Percentiles rank a stretch among this genome's conserved stretches.
Evolutionary conservation across 2,113 vertebrate species (phyloP).

Genomic region (Grus americana): DNA sequence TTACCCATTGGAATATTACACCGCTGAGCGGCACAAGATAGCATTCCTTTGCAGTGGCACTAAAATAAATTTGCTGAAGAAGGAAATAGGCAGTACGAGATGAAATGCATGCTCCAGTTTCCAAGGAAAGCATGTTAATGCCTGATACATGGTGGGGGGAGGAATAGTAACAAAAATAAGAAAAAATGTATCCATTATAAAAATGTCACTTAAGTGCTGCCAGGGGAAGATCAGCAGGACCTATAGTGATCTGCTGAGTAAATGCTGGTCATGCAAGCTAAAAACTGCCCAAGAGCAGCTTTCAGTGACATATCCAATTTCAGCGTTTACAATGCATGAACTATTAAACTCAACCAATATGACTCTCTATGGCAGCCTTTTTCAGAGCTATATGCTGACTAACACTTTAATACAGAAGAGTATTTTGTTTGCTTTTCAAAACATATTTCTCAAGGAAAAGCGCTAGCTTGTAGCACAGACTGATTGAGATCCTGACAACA

Average conservation of each 20-base stretch:
- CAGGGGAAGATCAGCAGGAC: slow-evolving; percentile 36
- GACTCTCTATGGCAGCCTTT: not conserved
- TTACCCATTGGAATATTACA: not conserved
- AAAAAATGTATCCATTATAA: not conserved
- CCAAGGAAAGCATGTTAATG: slow-evolving; percentile 43
- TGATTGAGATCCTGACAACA: not conserved
- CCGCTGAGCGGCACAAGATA: not conserved
- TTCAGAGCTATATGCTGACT: slow-evolving; percentile 14
- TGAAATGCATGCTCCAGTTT: slow-evolving; percentile 45
- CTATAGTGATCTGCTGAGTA: slow-evolving; percentile 23
- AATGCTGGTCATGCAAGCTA: slow-evolving; percentile 23
- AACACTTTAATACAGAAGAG: not conserved
- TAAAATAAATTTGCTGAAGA: not conserved
- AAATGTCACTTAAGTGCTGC: slow-evolving; percentile 2
- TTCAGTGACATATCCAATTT: slow-evolving; percentile 60
- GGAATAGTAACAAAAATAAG: not conserved
- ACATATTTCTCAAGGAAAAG: not conserved
- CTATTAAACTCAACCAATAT: slow-evolving; percentile 37
- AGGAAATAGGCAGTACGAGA: slow-evolving; percentile 6
- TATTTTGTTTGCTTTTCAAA: slow-evolving; percentile 32
- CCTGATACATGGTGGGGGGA: not conserved
- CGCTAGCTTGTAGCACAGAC: not conserved
- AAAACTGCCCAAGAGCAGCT: slow-evolving; percentile 56
- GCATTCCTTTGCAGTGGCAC: not conserved
- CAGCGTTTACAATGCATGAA: slow-evolving; percentile 43